Evolutionary conservation across 2,797 vertebrate species (phyloP).

Genomic region (Cottoperca gobio): DNA sequence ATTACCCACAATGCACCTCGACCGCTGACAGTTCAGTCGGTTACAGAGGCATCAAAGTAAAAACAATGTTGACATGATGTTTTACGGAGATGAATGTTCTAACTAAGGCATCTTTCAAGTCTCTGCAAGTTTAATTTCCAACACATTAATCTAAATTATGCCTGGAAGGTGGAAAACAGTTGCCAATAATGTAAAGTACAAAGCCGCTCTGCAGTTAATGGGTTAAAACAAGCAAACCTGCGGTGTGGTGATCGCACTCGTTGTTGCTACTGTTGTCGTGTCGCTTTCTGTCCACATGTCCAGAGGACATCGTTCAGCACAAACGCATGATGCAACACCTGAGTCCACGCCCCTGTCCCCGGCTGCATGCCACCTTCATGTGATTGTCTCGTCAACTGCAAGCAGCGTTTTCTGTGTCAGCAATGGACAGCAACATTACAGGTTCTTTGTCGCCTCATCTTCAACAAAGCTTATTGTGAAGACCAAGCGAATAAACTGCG

Average conservation of each 20-base stretch:
- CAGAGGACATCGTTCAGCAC: not conserved
- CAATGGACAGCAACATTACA: constrained; percentile 29
- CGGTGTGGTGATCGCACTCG: not conserved
- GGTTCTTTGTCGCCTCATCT: constrained; percentile 13
- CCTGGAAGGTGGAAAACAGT: not conserved
- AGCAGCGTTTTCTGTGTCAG: constrained; percentile 14
- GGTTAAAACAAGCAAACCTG: constrained; percentile 37
- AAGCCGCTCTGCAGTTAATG: not conserved
- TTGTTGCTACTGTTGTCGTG: not conserved
- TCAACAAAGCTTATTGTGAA: too few relatives aligned
- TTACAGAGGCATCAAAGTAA: not conserved
- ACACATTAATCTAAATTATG: not conserved
- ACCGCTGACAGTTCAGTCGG: not conserved
- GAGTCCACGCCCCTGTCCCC: not conserved
- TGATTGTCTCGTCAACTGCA: constrained; percentile 26
- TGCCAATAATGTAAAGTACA: not conserved
- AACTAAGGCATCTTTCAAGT: not conserved
- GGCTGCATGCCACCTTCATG: constrained; percentile 45
- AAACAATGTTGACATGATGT: constrained; percentile 5
- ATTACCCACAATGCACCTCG: not conserved
- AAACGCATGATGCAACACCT: constrained; percentile 10
- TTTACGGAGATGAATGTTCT: not conserved
- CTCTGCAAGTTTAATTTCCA: constrained; percentile 3
- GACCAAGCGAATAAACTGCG: too few relatives aligned
- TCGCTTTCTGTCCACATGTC: not conserved